phyloP scores from a whole-genome alignment of 1,140 invertebrate genomes.

The Bombus terrestris region DNA sequence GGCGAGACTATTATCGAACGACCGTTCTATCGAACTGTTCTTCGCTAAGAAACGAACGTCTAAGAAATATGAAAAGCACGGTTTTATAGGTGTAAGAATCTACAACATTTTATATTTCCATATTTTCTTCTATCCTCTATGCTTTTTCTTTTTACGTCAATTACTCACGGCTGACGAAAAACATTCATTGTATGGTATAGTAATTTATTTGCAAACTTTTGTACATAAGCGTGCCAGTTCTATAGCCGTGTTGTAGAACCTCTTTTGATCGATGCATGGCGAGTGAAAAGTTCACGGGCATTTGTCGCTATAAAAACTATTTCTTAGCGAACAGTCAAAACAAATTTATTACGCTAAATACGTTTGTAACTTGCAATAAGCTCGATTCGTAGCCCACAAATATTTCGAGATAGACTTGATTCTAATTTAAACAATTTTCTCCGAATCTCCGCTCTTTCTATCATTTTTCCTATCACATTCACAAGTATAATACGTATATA shows the following conservation, averaged over 20 bases:
- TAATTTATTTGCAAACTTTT: conserved; percentile 4
- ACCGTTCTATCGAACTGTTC: not conserved
- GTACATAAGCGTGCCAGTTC: conserved; percentile 6
- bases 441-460: too few relatives aligned
- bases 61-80: too few relatives aligned
- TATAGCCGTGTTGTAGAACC: conserved; percentile 27
- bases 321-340: not conserved
- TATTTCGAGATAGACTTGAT: too few relatives aligned
- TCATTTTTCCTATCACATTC: too few relatives aligned
- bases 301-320: conserved; percentile 33
- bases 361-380: too few relatives aligned
- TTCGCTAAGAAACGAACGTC: not conserved
- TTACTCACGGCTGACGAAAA: not conserved
- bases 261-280: conserved; percentile 50
- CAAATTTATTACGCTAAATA: not conserved
- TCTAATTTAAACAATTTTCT: too few relatives aligned
- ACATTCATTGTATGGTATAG: not conserved
- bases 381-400: not conserved
- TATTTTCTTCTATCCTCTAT: not conserved
- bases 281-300: conserved; percentile 63
- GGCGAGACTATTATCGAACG: not conserved
- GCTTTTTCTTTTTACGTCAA: not conserved
- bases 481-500: too few relatives aligned
- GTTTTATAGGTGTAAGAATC: too few relatives aligned
- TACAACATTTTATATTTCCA: not conserved